These are phyloP conservation scores for Heteractis magnifica DNA, from an alignment of 92 coral and sea anemone species.

Conservation along the genomic window DNA sequence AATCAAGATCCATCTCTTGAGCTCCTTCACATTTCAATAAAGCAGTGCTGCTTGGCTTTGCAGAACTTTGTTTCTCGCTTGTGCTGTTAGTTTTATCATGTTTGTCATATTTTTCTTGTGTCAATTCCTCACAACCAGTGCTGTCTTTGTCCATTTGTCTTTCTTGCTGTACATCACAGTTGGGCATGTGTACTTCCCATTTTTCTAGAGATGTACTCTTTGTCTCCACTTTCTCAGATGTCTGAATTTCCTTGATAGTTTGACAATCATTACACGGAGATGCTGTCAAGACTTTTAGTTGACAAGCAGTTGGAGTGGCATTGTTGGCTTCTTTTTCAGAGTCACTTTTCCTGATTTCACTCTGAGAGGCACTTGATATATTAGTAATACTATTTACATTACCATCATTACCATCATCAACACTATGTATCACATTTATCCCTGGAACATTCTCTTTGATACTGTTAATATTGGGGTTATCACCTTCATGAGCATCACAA, in stretches of 20 bases:
- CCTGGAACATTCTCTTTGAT: too few species aligned
- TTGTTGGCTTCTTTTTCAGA: neutral
- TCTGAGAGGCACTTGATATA: neutral
- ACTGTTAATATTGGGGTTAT: too few species aligned
- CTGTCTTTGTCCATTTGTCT: neutral
- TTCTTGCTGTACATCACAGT: neutral
- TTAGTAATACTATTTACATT: neutral
- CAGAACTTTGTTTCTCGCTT: neutral
- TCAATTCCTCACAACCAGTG: neutral
- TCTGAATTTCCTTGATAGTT: neutral
- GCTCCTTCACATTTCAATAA: neutral
- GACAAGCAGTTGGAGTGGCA: neutral
- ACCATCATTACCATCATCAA: neutral
- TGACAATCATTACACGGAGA: neutral
- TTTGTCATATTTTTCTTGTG: neutral
- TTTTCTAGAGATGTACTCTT: neutral
- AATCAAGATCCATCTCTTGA: constrained; percentile 39
- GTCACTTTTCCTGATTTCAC: neutral
- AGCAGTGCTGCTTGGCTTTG: neutral
- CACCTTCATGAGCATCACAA: too few species aligned
- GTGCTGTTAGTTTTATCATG: neutral
- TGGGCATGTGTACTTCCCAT: neutral
- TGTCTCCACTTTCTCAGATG: neutral
- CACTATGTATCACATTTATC: too few species aligned
- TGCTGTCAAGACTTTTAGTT: neutral